Base-by-base conservation (phyloP, 2,113 vertebrate genomes). In the Nothocercus nigrocapillus region DNA sequence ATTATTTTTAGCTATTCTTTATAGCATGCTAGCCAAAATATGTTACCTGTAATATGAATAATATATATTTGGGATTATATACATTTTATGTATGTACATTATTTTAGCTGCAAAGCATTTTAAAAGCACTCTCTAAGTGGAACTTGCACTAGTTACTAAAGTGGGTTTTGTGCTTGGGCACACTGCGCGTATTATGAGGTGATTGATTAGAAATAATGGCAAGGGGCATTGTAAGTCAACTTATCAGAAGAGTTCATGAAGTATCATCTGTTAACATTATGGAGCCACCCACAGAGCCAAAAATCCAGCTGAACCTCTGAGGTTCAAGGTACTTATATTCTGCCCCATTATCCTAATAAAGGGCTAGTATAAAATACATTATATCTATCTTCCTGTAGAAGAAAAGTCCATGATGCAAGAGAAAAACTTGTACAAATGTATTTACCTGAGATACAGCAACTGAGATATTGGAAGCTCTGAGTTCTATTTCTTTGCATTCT, bases 381-480 rank as follows among this genome's bases (percentile, higher is more conserved):
- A 53, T 61, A 9, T 25, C 8, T 34, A 28, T 54, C 12, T 22
- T 77, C 63, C 28, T 70, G 18, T 69, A 38, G 42, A 92, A 90
- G 27, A 63, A 58, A 76, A 61, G 24, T 24, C 27, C 7, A 3
- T 4, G 7, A 5, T 18, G 20, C 36, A 64, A 68, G 13, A 80
- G 11, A n/a, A 84, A 82, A 13, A 11, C 25, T 88, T 73, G 34
- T n/a, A 51, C 20, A 61, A 83, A 90, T 13, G 1, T 61, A 54
- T 90, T 88, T 95, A 61, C 17, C 34, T 86, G 53, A 82, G 34
- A 88, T 49, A 25, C 27, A 83, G 54, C 28, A 85, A 56, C 47
- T 53, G 56, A 94, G 64, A 90, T 88, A 76, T 0, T 81, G 13
- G 12, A 78, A 72, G 20, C 42, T 88, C 47, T 87, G 10, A 59